Evolutionary conservation across 2,113 vertebrate species (phyloP).

Genomic region (Sinocyclocheilus grahami): DNA sequence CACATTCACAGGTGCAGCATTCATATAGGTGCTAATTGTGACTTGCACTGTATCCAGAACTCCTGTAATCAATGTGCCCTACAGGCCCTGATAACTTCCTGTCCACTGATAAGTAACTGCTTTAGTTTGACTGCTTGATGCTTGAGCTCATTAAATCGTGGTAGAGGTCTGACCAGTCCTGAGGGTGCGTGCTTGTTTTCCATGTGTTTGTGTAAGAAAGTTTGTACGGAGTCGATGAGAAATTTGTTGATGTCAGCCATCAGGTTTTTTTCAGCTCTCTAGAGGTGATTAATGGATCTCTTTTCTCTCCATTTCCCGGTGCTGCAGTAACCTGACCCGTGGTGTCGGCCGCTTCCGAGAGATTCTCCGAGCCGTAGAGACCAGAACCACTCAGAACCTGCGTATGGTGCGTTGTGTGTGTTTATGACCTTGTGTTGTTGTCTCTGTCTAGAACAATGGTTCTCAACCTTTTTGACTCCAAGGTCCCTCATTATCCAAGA

Average conservation of each 20-base stretch:
- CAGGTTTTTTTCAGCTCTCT: neutral
- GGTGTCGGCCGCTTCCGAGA: constrained; percentile 96
- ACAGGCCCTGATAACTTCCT: neutral
- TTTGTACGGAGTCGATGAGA: neutral
- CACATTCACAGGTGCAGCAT: neutral
- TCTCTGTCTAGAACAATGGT: neutral
- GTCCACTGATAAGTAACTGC: neutral
- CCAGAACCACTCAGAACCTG: constrained; percentile 96
- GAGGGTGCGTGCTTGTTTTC: neutral
- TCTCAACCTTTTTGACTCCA: neutral
- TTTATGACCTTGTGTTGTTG: constrained; percentile 24
- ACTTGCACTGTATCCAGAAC: neutral
- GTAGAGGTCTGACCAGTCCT: neutral
- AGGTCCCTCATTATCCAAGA: neutral
- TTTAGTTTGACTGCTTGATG: constrained; percentile 2
- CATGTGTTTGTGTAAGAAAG: neutral
- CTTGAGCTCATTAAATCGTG: constrained; percentile 14
- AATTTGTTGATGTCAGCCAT: constrained; percentile 6
- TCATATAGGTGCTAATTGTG: neutral
- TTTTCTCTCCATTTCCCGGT: constrained; percentile 4
- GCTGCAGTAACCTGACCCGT: constrained; percentile 89
- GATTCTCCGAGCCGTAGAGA: constrained; percentile 94
- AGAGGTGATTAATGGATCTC: neutral
- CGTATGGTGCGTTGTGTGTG: constrained; percentile 85
- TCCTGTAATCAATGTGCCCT: neutral